These are phyloP conservation scores for Ligdia adustata DNA, from an alignment of 2,888 invertebrate genomes.

Conservation along the genomic window DNA sequence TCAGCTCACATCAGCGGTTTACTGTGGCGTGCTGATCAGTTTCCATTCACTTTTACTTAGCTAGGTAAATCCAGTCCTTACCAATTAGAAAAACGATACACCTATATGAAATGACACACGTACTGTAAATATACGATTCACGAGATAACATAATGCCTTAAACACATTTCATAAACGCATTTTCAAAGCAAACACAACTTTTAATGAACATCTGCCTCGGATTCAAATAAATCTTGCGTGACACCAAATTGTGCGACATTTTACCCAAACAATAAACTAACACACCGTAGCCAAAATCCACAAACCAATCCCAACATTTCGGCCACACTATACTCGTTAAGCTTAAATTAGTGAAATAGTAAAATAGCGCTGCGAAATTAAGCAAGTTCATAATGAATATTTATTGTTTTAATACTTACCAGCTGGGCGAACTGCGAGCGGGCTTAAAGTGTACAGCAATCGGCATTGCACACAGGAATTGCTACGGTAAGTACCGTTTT, in stretches of 20 bases:
- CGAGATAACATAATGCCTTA: no score
- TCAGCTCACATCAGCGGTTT: no score
- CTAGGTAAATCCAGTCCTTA: no score
- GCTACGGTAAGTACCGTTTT: conserved; percentile 61
- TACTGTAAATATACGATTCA: no score
- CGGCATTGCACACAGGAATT: conserved; percentile 65
- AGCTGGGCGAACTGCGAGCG: conserved; percentile 58
- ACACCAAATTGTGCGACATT: conserved; percentile 28
- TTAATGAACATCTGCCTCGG: conserved; percentile 7
- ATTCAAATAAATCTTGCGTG: conserved; percentile 19
- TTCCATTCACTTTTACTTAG: no score
- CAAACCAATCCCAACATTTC: conserved; percentile 37
- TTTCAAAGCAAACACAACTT: conserved; percentile 3
- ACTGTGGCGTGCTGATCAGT: no score
- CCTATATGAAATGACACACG: no score
- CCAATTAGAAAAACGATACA: no score
- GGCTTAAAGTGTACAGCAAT: conserved; percentile 64
- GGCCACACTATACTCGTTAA: conserved; percentile 56
- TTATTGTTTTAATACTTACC: conserved; percentile 79
- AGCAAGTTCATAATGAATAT: conserved; percentile 82
- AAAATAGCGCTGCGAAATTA: conserved; percentile 77
- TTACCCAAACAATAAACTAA: conserved; percentile 37
- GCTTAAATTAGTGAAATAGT: conserved; percentile 75
- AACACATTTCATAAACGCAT: not conserved
- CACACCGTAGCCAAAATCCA: conserved; percentile 34